These are phyloP conservation scores for Nematostella vectensis DNA, from an alignment of 92 coral and sea anemone genomes.

Conservation along the genomic window DNA sequence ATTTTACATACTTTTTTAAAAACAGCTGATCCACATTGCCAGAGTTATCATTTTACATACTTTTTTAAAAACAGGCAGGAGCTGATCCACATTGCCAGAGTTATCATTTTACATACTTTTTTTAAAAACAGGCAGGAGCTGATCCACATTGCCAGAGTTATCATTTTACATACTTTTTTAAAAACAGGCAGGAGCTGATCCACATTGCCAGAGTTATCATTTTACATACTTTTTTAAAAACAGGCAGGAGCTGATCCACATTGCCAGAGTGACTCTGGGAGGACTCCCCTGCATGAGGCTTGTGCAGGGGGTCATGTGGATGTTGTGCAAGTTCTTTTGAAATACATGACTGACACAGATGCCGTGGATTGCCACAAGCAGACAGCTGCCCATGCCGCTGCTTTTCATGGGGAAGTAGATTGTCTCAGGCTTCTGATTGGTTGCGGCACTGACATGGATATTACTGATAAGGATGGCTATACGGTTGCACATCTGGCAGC, in stretches of 20 bases:
- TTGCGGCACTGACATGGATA: slow-evolving; percentile 50
- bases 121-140: no score
- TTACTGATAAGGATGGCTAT: slow-evolving; percentile 72
- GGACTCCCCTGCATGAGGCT: slow-evolving; percentile 94
- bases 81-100: no score
- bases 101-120: no score
- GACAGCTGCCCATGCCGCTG: slow-evolving; percentile 87
- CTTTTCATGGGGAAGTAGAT: slow-evolving; percentile 87
- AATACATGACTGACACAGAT: slow-evolving; percentile 57
- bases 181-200: no score
- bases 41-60: no score
- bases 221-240: not conserved
- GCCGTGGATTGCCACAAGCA: slow-evolving; percentile 70
- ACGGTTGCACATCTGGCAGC: slow-evolving; percentile 93
- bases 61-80: no score
- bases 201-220: no score
- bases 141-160: no score
- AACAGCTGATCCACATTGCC: no score
- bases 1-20: no score
- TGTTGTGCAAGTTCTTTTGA: slow-evolving; percentile 54
- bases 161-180: no score
- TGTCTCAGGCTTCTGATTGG: slow-evolving; percentile 69
- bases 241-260: slow-evolving; percentile 90
- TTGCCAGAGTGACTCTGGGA: slow-evolving; percentile 57
- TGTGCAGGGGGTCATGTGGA: slow-evolving; percentile 83